Conservation (phyloP, 1,140 invertebrate species). For the Leptinotarsa defecta region DNA sequence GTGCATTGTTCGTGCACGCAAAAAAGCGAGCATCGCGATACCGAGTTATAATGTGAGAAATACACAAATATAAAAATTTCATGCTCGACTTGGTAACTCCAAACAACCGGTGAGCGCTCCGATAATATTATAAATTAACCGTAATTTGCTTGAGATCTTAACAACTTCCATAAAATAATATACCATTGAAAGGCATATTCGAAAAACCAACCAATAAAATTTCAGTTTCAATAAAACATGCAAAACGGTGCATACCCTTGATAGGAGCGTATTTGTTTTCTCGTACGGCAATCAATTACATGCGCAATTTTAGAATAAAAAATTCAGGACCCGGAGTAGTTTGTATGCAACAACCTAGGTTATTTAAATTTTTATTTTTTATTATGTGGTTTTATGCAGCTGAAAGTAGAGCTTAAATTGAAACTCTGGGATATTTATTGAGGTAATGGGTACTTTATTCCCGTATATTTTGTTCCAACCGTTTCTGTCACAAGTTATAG, state of each 20-base stretch:
- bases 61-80: conserved; percentile 28
- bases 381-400: neutral
- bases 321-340: conserved; percentile 25
- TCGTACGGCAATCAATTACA: conserved; percentile 22
- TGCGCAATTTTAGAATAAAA: conserved; percentile 28
- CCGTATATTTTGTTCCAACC: neutral
- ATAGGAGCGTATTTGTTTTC: conserved; percentile 25
- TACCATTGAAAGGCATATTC: conserved; percentile 21
- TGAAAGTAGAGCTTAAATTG: neutral
- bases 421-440: neutral
- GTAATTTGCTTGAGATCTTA: conserved; percentile 27
- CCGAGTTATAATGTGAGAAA: conserved; percentile 25
- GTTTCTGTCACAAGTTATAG: too few species aligned
- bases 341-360: neutral
- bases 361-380: conserved; percentile 8
- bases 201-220: conserved; percentile 25
- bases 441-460: conserved; percentile 3
- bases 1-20: conserved; percentile 25
- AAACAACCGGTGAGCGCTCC: conserved; percentile 19
- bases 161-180: conserved; percentile 30
- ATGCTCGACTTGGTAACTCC: conserved; percentile 5
- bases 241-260: conserved; percentile 11
- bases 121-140: conserved; percentile 26
- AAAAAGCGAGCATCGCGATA: conserved; percentile 10
- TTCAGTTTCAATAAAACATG: conserved; percentile 24